These are phyloP conservation scores for Sebastolobus alascanus DNA, from an alignment of 2,797 vertebrate species.

Conservation along the genomic window DNA sequence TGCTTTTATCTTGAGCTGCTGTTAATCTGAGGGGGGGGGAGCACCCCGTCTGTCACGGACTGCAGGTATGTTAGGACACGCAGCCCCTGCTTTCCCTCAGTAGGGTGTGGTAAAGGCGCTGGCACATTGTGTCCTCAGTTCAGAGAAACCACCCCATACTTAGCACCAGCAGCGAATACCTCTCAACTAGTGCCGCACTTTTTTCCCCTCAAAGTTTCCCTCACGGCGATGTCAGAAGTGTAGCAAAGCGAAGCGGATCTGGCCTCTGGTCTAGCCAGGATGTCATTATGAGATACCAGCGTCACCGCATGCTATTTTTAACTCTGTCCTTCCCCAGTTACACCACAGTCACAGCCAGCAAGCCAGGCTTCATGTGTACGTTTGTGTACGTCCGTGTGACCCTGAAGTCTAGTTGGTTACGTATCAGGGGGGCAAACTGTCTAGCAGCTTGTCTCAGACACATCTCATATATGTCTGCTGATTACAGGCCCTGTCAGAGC, in stretches of 20 bases:
- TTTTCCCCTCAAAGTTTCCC: slow-evolving; percentile 55
- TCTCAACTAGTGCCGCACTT: slow-evolving; percentile 4
- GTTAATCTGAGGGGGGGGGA: slow-evolving; percentile 29
- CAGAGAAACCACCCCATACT: slow-evolving; percentile 48
- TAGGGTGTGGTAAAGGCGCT: slow-evolving; percentile 36
- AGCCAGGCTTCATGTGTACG: slow-evolving; percentile 23
- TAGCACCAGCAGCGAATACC: slow-evolving; percentile 33
- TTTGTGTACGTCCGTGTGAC: slow-evolving; percentile 39
- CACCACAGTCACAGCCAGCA: slow-evolving; percentile 65
- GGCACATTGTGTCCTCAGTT: slow-evolving; percentile 50
- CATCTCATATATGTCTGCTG: slow-evolving; percentile 62
- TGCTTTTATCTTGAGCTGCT: slow-evolving; percentile 47
- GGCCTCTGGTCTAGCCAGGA: slow-evolving; percentile 68
- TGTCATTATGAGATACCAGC: slow-evolving; percentile 79
- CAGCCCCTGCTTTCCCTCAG: slow-evolving; percentile 39
- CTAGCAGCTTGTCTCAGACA: slow-evolving; percentile 64
- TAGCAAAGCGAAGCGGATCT: slow-evolving; percentile 58
- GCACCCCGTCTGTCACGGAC: slow-evolving; percentile 16
- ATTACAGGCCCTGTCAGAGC: slow-evolving; percentile 74
- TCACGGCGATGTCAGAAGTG: slow-evolving; percentile 60
- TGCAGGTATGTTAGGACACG: slow-evolving; percentile 50
- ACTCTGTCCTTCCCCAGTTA: slow-evolving; percentile 57
- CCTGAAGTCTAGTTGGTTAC: slow-evolving; percentile 52
- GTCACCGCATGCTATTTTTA: slow-evolving; percentile 79
- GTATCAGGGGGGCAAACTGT: slow-evolving; percentile 43